Evolutionary conservation across 92 coral and sea anemone genomes (phyloP), one percentile per base, ranked within the genome.

Genomic region (Palythoa heliodiscus): DNA sequence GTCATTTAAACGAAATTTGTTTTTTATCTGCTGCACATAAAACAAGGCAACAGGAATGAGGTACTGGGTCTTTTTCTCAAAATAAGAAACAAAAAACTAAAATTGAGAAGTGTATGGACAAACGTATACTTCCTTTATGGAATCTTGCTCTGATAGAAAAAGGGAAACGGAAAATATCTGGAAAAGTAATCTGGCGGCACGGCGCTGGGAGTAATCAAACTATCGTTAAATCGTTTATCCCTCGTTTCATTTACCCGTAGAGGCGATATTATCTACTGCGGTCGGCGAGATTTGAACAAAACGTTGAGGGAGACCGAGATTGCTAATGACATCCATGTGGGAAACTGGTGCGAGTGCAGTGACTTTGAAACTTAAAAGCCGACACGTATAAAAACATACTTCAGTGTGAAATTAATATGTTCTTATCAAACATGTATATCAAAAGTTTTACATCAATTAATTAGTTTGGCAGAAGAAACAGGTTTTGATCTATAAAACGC

Each of bases 191-290:
- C 50, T 80, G 73, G 40, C 48, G 73, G 84, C 84, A 75, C 84
- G 84, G 73, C 74, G 38, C 84, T 64, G 84, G 15, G 84, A 80
- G 40, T 67, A 52, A 80, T 80, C 84, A 80, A 80, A 80, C 66
- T 24, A 50, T 80, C 84, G 48, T 80, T 80, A 80, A 80, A 80
- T 80, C 84, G 84, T 80, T 80, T 80, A 80, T 70, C 84, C 47
- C 74, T 80, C 84, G 84, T 80, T 80, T 80, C 84, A 80, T 7
- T 66, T 80, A 78, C 73, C 83, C 73, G 73, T 66, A 80, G 84
- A 66, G 53, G 17, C 53, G 84, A 80, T 80, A 53, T 64, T 47
- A 80, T 80, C 84, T 63, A 80, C 74, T 80, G 20, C 74, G 54
- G 84, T 66, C 84, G 84, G 84, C 84, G 75, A 70, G 40, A 80